Evolutionary conservation across 2,113 vertebrate species (phyloP).

Genomic region (Tretioscincus oriximinensis): DNA sequence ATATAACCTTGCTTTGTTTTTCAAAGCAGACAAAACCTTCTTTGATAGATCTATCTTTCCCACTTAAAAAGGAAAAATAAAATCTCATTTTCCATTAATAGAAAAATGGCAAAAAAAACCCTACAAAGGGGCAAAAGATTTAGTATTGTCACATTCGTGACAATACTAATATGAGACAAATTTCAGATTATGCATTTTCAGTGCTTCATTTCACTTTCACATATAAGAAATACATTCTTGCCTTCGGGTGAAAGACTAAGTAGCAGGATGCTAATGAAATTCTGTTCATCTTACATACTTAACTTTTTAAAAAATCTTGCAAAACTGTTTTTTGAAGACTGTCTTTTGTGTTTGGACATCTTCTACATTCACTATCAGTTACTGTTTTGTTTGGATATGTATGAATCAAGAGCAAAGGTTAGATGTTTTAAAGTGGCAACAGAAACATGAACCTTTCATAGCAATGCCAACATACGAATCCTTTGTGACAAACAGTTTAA

Average conservation of each 20-base stretch:
- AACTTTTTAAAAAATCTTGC: not conserved
- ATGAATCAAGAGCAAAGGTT: too few species aligned
- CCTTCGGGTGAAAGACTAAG: not conserved
- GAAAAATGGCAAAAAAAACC: not conserved
- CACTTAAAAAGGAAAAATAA: not conserved
- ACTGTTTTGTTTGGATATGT: too few species aligned
- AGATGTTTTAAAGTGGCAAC: too few species aligned
- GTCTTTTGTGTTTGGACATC: too few species aligned
- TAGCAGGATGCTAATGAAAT: slow-evolving; percentile 20
- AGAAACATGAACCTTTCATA: too few species aligned
- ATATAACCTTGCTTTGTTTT: slow-evolving; percentile 6
- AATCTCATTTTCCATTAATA: slow-evolving; percentile 16
- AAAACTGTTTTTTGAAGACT: too few species aligned
- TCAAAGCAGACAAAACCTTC: not conserved
- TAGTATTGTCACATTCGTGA: not conserved
- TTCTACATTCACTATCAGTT: too few species aligned
- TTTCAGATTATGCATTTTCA: slow-evolving; percentile 8
- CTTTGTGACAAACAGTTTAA: too few species aligned
- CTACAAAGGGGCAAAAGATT: slow-evolving; percentile 4
- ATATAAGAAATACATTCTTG: not conserved
- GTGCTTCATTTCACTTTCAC: not conserved
- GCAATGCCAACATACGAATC: too few species aligned
- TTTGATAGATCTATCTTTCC: not conserved
- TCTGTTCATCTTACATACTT: not conserved
- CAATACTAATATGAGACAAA: not conserved